Conservation (phyloP, 2,888 invertebrate genomes). For the Agonopterix alstromeriana region DNA sequence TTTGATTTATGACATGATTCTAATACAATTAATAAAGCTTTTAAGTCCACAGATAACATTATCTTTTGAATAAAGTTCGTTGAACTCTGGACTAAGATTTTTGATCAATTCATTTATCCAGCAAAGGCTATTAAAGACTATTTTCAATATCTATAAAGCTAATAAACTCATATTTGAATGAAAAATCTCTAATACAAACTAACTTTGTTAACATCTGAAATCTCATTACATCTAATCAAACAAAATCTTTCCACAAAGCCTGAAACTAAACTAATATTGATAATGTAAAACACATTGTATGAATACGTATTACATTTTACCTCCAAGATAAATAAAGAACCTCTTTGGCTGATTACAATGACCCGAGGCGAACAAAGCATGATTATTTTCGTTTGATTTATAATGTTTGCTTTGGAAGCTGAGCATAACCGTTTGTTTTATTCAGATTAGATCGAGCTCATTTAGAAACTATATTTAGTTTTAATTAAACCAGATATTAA, state of each 20-base stretch:
- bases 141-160: no score
- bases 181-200: no score
- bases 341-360: slow-evolving; percentile 57
- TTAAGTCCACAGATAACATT: no score
- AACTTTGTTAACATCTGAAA: no score
- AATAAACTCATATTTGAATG: not conserved
- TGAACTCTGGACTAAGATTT: no score
- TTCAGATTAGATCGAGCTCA: slow-evolving; percentile 28
- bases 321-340: slow-evolving; percentile 45
- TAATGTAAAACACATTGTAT: slow-evolving; percentile 9
- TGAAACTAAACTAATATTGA: not conserved
- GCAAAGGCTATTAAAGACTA: no score
- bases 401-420: slow-evolving; percentile 60
- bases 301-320: slow-evolving; percentile 28
- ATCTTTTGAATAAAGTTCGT: no score
- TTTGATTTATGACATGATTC: no score
- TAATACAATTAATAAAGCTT: no score
- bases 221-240: no score
- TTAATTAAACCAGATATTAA: slow-evolving; percentile 5
- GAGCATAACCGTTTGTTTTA: slow-evolving; percentile 43
- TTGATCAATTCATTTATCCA: no score
- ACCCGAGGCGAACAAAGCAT: slow-evolving; percentile 65
- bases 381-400: slow-evolving; percentile 63
- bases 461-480: slow-evolving; percentile 21
- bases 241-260: not conserved